phyloP scores from a whole-genome alignment of 2,888 invertebrate genomes.

The Creontiades dilutus region DNA sequence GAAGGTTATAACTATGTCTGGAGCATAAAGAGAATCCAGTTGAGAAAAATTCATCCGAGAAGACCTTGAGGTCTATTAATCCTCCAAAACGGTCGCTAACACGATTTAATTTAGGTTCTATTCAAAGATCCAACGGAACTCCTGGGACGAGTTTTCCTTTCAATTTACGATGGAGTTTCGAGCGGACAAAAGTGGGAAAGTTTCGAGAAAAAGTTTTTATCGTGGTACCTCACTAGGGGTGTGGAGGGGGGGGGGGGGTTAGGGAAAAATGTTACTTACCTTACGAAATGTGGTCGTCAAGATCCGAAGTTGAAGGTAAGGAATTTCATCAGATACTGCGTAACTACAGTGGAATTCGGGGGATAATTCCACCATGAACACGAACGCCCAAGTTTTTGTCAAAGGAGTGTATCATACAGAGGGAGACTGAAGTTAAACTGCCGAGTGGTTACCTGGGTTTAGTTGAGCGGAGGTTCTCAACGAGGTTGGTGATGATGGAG shows the following conservation, averaged over 20 bases:
- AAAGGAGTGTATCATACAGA: no score
- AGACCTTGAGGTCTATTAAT: not conserved
- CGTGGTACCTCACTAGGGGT: not conserved
- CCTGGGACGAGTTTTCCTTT: constrained; percentile 3
- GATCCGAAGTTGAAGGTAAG: not conserved
- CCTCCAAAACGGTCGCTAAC: not conserved
- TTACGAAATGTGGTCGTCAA: not conserved
- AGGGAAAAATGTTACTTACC: constrained; percentile 7
- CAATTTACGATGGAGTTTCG: constrained; percentile 2
- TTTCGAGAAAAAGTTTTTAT: not conserved
- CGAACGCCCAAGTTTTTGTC: no score
- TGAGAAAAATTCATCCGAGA: not conserved
- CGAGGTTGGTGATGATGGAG: no score
- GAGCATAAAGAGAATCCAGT: not conserved
- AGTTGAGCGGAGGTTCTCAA: no score
- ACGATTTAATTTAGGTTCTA: constrained; percentile 31
- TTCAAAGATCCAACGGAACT: constrained; percentile 15
- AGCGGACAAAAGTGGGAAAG: constrained; percentile 22
- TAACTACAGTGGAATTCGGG: no score
- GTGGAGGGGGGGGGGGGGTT: not conserved
- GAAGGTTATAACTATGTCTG: no score
- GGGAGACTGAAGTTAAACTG: no score
- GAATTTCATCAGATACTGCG: not conserved
- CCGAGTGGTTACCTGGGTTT: no score
- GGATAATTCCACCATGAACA: no score